These are phyloP conservation scores for Nothura maculosa DNA, from an alignment of 2,797 vertebrate species.

Conservation along the genomic window DNA sequence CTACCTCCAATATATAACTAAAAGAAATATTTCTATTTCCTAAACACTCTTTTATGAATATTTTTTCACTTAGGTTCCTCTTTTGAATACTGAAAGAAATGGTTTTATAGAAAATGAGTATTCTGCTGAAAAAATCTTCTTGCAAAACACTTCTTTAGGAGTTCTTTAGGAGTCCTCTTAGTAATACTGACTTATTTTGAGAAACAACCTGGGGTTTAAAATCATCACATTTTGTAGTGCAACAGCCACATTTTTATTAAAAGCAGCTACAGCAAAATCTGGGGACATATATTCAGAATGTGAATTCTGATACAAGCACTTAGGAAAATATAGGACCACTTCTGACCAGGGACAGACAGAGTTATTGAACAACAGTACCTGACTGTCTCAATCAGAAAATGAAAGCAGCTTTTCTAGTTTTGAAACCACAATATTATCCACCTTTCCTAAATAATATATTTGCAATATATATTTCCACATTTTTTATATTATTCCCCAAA, in stretches of 20 bases:
- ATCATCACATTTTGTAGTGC: not conserved
- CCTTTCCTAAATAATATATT: not conserved
- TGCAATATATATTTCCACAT: not conserved
- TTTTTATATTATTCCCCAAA: slow-evolving; percentile 1
- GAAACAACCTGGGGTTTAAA: not conserved
- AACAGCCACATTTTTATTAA: not conserved
- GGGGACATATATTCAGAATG: not conserved
- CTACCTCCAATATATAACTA: not conserved
- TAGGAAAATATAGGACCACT: accelerated
- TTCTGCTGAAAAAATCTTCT: not conserved
- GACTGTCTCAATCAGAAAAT: not conserved
- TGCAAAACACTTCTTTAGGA: not conserved
- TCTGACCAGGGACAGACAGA: not conserved
- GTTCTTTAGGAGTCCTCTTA: not conserved
- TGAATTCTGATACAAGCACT: not conserved
- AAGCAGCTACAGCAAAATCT: not conserved
- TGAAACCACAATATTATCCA: not conserved
- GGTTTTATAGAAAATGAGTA: not conserved
- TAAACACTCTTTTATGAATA: not conserved
- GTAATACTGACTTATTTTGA: not conserved
- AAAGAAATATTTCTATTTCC: not conserved
- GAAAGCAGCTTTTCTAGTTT: not conserved
- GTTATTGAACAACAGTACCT: not conserved
- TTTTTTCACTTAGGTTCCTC: not conserved
- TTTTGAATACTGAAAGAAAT: not conserved